Base-by-base conservation (phyloP, 2,888 invertebrate genomes). In the Lasioglossum leucozonium region DNA sequence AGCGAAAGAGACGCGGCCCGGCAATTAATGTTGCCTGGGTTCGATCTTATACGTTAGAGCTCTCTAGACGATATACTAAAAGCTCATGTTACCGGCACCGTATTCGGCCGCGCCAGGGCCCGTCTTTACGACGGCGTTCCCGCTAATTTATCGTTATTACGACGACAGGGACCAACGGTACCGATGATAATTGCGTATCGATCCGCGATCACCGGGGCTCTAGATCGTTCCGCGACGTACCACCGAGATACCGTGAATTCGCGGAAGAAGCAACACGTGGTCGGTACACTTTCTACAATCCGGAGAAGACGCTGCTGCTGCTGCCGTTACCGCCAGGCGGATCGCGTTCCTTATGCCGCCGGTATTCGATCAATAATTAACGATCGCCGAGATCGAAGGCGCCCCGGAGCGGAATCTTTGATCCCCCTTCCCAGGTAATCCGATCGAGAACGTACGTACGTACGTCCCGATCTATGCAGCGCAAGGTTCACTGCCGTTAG, bases 321-420 rank as follows among this genome's bases (percentile, higher is more conserved):
- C 4, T 11, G 37, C 74, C 11, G 51, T 10, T 11, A 30, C 74
- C 11, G 55, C n/a, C 55, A 55, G 22, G 34, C 74, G 55, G 77
- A 77, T 73, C 77, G 81, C 55, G 79, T 79, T 77, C 67, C 77
- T 72, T 75, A 72, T 71, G 62, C 75, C 73, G 44, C 72, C 47
- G 77, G 82, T 74, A 85, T 87, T 87, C 88, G 82, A 85, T 88
- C 87, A 84, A 88, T 87, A 88, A 88, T 88, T 88, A 88, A 88
- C 87, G 87, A 88, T 84, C 82, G 80, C 62, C 37, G 72, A 37
- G 84, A 87, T 87, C 81, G 79, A 62, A 77, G 55, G 82, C 76
- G 76, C 80, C 62, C 44, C 77, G 78, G 40, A 62, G 87, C 88
- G 88, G 88, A 81, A 86, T 88, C 88, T 88, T 88, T 88, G 88